Base-by-base conservation (phyloP, 1,140 invertebrate species). In the Eriosoma lanigerum region DNA sequence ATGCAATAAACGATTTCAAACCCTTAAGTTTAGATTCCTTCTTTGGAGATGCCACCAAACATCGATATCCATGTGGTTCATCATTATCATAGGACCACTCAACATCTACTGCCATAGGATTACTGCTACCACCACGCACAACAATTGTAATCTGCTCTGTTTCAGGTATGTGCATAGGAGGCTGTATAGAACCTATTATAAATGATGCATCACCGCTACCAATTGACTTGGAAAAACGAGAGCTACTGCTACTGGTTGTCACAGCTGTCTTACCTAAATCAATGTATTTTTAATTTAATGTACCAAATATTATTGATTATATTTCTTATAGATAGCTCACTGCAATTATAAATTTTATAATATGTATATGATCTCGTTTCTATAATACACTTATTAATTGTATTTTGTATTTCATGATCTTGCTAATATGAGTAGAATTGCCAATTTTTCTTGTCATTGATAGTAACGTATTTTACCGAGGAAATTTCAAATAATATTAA, bases 1-100 rank as follows among this genome's bases (percentile, higher is more conserved):
- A 99, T 76, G 96, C 96, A 83, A 98, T 98, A 84, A 94, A 99
- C 85, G 94, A 97, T 87, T 99, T 98, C 81, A 99, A 90, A 29
- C 97, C 97, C 85, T 98, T 98, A 82, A 98, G 90, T 87, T 99
- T 99, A 0, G 94, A 92, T 87, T 98, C 96, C 84, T 98, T 98
- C 84, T 98, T 98, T 1, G 96, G 97, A 73, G 96, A 97, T 21
- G 95, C 92, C 8, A 99, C 92, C 70, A 91, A 88, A 82, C 97
- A 97, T 21, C 88, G 90, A 84, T 96, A 88, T 78, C 92, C 89
- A 38, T 89, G 86, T 46, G 90, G 90, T 4, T 89, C 88, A 70
- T 90, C 48, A 0, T 3, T 24, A 3, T 72, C 48, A 52, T 46
- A 24, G 10, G 46, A 52, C 96, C 96, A 98, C 68, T 88, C 86